Percentiles rank a stretch among this genome's conserved stretches.
Evolutionary conservation across 2,888 invertebrate species (phyloP).

Genomic region (Choreutis nemorana): DNA sequence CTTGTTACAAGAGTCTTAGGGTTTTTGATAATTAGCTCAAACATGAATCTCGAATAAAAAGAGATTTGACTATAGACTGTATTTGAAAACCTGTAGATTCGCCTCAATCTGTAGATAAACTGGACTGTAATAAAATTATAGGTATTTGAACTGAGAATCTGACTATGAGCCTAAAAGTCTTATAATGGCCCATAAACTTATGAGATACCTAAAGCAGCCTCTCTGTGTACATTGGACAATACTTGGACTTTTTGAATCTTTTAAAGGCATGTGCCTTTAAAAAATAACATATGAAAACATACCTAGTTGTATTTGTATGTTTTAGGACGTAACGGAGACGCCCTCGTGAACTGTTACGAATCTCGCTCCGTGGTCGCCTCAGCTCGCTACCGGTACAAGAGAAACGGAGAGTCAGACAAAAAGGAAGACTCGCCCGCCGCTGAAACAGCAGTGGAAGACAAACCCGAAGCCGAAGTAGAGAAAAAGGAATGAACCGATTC

Average conservation of each 20-base stretch:
- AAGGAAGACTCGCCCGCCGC: slow-evolving; percentile 12
- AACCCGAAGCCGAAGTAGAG: slow-evolving; percentile 9
- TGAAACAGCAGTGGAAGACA: slow-evolving; percentile 9
- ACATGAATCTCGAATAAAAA: not conserved
- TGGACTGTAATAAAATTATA: not conserved
- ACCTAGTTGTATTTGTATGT: no score
- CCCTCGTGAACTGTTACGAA: slow-evolving; percentile 65
- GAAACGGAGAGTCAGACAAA: slow-evolving; percentile 25
- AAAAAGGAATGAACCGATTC: slow-evolving; percentile 2
- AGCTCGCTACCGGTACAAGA: slow-evolving; percentile 47
- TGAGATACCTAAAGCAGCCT: no score
- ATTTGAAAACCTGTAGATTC: no score
- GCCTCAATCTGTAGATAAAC: not conserved
- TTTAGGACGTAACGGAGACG: slow-evolving; percentile 68
- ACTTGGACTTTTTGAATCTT: no score
- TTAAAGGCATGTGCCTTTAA: no score
- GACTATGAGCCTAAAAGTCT: no score
- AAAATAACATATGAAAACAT: no score
- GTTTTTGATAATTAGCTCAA: not conserved
- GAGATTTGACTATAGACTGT: not conserved
- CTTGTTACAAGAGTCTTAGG: no score
- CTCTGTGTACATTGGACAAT: no score
- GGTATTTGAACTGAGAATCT: slow-evolving; percentile 10
- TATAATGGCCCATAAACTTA: no score
- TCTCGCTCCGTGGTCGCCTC: slow-evolving; percentile 41